Percentiles rank a stretch among this genome's conserved stretches.
phyloP scores from a whole-genome alignment of 2,888 invertebrate genomes.

The Sturmia bella region DNA sequence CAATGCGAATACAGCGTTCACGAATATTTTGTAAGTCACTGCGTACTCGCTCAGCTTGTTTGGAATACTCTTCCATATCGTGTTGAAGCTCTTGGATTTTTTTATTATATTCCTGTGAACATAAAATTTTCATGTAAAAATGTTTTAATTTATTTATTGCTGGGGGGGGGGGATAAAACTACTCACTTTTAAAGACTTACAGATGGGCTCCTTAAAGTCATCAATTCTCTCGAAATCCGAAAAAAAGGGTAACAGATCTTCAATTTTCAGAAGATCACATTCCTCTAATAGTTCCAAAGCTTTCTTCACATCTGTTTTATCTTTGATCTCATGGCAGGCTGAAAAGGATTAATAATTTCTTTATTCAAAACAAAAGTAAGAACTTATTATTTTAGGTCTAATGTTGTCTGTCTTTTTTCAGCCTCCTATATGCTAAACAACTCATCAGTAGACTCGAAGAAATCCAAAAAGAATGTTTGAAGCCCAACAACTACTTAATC shows the following conservation, averaged over 20 bases:
- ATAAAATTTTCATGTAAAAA: neutral
- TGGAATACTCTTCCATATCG: constrained; percentile 97
- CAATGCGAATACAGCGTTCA: constrained; percentile 90
- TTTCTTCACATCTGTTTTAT: constrained; percentile 93
- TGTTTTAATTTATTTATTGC: neutral
- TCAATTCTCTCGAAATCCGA: constrained; percentile 99
- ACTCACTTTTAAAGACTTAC: constrained; percentile 90
- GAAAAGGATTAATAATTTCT: constrained; percentile 31
- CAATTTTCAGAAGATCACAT: constrained; percentile 94
- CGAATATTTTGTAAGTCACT: constrained; percentile 93
- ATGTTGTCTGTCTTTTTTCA: no score
- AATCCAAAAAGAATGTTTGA: no score
- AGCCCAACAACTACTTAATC: no score
- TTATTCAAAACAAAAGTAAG: neutral
- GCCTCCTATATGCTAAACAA: no score
- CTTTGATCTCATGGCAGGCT: constrained; percentile 96
- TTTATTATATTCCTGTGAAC: constrained; percentile 93
- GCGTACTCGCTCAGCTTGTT: constrained; percentile 93
- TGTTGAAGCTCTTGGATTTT: constrained; percentile 95
- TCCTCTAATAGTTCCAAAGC: constrained; percentile 95
- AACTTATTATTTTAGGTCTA: no score
- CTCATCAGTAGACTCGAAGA: no score
- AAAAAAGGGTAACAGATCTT: constrained; percentile 98
- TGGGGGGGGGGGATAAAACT: neutral
- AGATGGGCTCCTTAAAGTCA: constrained; percentile 96